phyloP scores from a whole-genome alignment of 2,797 vertebrate genomes.

The Leuciscus waleckii region DNA sequence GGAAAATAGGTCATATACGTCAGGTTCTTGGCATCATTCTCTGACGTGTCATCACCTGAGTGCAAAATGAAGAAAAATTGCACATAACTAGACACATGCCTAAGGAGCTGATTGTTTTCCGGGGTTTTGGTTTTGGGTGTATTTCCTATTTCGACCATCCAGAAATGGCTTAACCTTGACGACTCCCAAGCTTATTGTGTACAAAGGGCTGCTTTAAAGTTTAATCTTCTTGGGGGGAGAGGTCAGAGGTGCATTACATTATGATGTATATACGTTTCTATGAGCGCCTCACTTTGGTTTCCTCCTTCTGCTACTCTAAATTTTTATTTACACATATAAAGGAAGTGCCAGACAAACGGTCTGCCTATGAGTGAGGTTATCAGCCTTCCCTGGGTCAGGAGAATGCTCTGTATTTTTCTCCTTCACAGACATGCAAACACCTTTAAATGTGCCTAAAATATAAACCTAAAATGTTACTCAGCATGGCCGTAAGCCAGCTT shows the following conservation, averaged over 20 bases:
- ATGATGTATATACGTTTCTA: neutral
- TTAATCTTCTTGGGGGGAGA: neutral
- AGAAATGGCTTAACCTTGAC: neutral
- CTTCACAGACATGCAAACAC: neutral
- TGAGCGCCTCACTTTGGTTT: slow-evolving; percentile 5
- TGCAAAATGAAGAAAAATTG: slow-evolving; percentile 74
- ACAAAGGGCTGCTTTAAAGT: neutral
- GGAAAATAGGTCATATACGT: slow-evolving; percentile 62
- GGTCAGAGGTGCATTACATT: neutral
- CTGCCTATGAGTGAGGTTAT: slow-evolving; percentile 36
- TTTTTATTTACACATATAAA: slow-evolving; percentile 57
- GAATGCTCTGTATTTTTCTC: neutral
- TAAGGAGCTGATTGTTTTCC: slow-evolving; percentile 67
- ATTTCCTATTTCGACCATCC: slow-evolving; percentile 6
- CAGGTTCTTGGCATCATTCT: slow-evolving; percentile 55
- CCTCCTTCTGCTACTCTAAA: slow-evolving; percentile 23
- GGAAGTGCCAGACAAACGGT: slow-evolving; percentile 46
- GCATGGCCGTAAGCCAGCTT: neutral
- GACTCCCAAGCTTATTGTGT: neutral
- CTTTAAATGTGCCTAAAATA: too few species aligned
- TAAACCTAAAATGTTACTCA: neutral
- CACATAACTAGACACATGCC: slow-evolving; percentile 68
- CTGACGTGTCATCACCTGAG: slow-evolving; percentile 61
- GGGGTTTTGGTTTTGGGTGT: slow-evolving; percentile 51
- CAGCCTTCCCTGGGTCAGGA: neutral